These are phyloP conservation scores for Nezara viridula DNA, from an alignment of 2,888 invertebrate species.

Conservation along the genomic window DNA sequence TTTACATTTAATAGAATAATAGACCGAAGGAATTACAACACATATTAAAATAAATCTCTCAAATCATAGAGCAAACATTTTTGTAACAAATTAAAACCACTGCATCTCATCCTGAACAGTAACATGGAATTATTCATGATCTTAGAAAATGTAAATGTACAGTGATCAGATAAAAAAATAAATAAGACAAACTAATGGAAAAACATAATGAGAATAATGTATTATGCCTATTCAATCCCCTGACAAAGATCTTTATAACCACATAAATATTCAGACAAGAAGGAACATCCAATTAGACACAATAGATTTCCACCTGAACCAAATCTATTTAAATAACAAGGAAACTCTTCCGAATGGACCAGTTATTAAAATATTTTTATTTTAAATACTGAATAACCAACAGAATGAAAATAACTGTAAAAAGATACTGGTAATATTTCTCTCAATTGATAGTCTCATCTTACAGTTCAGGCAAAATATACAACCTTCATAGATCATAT, in stretches of 20 bases:
- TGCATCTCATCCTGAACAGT: neutral
- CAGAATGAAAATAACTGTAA: neutral
- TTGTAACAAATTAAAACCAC: neutral
- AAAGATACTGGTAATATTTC: neutral
- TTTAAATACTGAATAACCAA: neutral
- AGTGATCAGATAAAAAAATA: neutral
- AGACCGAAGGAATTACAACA: neutral
- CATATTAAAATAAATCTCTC: neutral
- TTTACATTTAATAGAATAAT: neutral
- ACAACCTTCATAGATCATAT: slow-evolving; percentile 33
- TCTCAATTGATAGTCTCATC: neutral
- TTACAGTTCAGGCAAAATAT: too few relatives aligned
- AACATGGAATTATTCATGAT: slow-evolving; percentile 24
- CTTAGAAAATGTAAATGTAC: slow-evolving; percentile 3
- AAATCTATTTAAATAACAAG: neutral
- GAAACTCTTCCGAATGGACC: neutral
- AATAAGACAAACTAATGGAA: neutral
- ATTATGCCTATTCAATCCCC: neutral
- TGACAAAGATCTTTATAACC: slow-evolving; percentile 28
- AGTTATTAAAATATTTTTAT: neutral
- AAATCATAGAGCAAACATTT: neutral
- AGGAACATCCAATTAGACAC: neutral
- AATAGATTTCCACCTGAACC: neutral
- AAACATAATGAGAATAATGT: neutral
- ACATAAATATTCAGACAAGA: slow-evolving; percentile 17